Percentiles rank a stretch among this genome's conserved stretches.
These are phyloP conservation scores for Elephantulus edwardii DNA, from an alignment of 2,113 vertebrate genomes.

Conservation along the genomic window DNA sequence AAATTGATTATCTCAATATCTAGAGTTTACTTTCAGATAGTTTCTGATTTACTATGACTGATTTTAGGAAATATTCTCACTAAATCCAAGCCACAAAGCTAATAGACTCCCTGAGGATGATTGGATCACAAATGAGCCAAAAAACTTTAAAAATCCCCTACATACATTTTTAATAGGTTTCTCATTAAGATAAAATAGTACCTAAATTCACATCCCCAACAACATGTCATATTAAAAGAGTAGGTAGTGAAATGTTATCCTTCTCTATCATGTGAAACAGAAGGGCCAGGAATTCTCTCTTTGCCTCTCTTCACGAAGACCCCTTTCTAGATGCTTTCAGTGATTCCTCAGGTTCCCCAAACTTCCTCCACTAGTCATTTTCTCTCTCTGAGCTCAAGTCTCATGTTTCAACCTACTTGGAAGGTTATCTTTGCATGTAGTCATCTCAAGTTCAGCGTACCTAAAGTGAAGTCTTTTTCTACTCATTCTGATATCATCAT, in stretches of 20 bases:
- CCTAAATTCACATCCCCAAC: not conserved
- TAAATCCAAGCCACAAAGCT: slow-evolving; percentile 33
- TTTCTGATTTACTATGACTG: slow-evolving; percentile 51
- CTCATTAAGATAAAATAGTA: slow-evolving; percentile 29
- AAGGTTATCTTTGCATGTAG: not conserved
- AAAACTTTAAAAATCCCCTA: not conserved
- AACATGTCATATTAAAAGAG: not conserved
- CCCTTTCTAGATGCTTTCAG: not conserved
- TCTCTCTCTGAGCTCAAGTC: not conserved
- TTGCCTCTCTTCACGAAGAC: not conserved
- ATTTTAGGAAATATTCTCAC: slow-evolving; percentile 17
- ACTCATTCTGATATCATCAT: not conserved
- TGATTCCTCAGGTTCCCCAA: not conserved
- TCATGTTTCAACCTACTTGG: not conserved
- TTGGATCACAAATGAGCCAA: not conserved
- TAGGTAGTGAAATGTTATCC: not conserved
- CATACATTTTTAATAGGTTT: not conserved
- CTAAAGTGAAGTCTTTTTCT: not conserved
- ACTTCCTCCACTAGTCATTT: not conserved
- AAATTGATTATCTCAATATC: slow-evolving; percentile 18
- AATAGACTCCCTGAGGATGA: slow-evolving; percentile 15
- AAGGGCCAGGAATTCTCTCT: not conserved
- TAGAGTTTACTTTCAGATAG: slow-evolving; percentile 44
- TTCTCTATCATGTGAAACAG: not conserved
- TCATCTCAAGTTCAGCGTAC: not conserved